Evolutionary conservation across 1,140 invertebrate species (phyloP), one percentile per base, ranked within the genome.

Genomic region (Cyclina sinensis): DNA sequence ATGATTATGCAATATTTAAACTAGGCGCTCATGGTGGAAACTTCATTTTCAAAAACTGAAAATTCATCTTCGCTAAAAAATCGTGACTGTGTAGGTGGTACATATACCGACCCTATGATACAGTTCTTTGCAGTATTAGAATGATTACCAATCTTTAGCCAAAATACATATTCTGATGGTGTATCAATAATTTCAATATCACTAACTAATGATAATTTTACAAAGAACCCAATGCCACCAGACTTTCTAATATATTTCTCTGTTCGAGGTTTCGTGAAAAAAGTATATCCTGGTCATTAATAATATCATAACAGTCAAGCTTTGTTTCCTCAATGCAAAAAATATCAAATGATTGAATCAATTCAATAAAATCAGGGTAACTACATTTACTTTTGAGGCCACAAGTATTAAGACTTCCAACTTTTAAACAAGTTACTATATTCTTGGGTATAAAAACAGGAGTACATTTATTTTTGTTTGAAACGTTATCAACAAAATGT

Each of bases 261-360:
- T 14, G 7, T 73, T 35, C 68, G 30, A 14, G 68, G 68, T 35
- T 73, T 73, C 9, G 68, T 30, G 14, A 30, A 73, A 73, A 73
- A 73, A 30, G 68, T 73, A 35, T 32, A 73, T 18, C 37, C 37
- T 11, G 30, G 32, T 30, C 14, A 11, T 21, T 37, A 73, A 73
- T 73, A 73, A 73, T n/a, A 43, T 73, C 68, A 73, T 73, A 73
- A 18, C 7, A 18, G 14, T 32, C 32, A 18, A 30, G 7, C n/a
- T 73, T 73, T 12, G 68, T 73, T 35, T 73, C 68, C 9, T 16
- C 11, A 18, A 73, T 24, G 32, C 68, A 73, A 73, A 73, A 73
- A 11, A 73, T 35, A 73, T 73, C 68, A 73, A 11, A 73, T 30
- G 14, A 7, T 12, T 73, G 9, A 30, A 73, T 35, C 57, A 73